phyloP scores from a whole-genome alignment of 2,888 invertebrate species.

The Lottia scabra region DNA sequence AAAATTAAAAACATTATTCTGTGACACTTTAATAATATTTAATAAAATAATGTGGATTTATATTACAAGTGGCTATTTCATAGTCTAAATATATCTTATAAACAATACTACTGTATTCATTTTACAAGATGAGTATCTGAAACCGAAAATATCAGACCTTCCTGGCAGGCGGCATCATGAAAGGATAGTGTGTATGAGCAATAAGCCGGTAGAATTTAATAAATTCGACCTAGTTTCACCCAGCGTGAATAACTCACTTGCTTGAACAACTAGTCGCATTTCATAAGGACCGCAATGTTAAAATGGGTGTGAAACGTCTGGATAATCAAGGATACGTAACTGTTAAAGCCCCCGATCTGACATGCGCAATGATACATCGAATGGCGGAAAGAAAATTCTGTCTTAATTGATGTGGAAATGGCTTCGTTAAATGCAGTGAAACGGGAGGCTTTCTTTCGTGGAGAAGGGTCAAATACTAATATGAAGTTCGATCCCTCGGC shows the following conservation, averaged over 20 bases:
- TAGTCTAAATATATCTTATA: no score
- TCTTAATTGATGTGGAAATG: not conserved
- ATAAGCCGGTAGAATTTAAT: constrained; percentile 1
- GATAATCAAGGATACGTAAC: not conserved
- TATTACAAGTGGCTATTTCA: no score
- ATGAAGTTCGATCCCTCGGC: constrained; percentile 59
- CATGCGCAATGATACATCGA: not conserved
- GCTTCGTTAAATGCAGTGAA: constrained; percentile 55
- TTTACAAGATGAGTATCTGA: no score
- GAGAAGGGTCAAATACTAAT: constrained; percentile 38
- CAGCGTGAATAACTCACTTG: not conserved
- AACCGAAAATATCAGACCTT: no score
- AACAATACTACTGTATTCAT: no score
- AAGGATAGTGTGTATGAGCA: no score
- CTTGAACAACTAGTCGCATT: not conserved
- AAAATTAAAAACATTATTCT: no score
- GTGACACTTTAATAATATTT: no score
- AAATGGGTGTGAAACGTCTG: not conserved
- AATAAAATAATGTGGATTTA: no score
- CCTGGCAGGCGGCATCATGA: no score
- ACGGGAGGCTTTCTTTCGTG: constrained; percentile 62
- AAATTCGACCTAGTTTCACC: not conserved
- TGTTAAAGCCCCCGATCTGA: not conserved
- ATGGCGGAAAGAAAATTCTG: constrained; percentile 1
- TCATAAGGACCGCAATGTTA: not conserved